Base-by-base conservation (phyloP, 1,140 invertebrate genomes). In the Papilio xuthus region DNA sequence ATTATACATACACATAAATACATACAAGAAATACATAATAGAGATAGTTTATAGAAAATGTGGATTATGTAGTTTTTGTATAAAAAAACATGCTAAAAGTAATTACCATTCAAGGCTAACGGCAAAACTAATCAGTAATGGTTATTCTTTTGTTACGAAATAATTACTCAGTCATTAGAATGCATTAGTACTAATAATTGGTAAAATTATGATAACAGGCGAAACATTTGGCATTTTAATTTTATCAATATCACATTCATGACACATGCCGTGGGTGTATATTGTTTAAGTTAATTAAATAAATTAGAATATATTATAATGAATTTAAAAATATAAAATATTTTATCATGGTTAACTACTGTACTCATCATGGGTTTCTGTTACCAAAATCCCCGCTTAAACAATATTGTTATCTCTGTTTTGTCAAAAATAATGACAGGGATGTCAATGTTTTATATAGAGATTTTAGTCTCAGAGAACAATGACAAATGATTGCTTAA, bases 121-220 rank as follows among this genome's bases (percentile, higher is more conserved):
- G 6, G 15, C 26, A 67, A 6, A 28, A 15, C 60, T 67, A 67
- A 67, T 67, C 23, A 67, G 15, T 67, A 67, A 67, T 26, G 20
- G 60, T 32, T 26, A 32, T 67, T 67, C 20, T 60, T 60, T 60
- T 60, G 60, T 67, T 15, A 67, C 26, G 60, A 67, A 67, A 67
- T 67, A 4, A 67, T 28, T 18, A 67, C 26, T 12, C 15, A 28
- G 20, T 13, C 23, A 26, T 60, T 60, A 60, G 56, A 60, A 60
- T 60, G 56, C 56, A 60, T 56, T 56, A 20, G 53, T 60, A 60
- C 13, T 26, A 60, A 23, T 60, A 60, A 60, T 60, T 26, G 26
- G 56, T 60, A 12, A 26, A 13, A 4, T 60, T 13, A 28, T 26
- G 13, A 26, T 60, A 26, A 26, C 26, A 8, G 23, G 13, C 56